Evolutionary conservation across 2,797 vertebrate genomes (phyloP).

Genomic region (Schizopygopsis malacanthus): DNA sequence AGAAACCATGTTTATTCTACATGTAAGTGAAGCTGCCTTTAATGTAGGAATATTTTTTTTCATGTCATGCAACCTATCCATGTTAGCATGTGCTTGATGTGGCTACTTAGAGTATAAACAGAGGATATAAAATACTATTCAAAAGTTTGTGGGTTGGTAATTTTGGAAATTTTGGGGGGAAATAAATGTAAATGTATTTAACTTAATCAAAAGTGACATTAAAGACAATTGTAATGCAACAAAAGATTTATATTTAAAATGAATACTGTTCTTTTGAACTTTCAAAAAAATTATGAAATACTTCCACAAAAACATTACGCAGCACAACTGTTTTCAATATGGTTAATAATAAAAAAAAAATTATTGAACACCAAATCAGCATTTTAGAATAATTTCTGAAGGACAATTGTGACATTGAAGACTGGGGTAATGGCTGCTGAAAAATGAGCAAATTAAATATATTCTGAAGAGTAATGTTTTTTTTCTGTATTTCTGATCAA

Average conservation of each 20-base stretch:
- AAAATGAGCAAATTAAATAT: background rate
- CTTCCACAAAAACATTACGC: background rate
- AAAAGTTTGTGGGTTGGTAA: background rate
- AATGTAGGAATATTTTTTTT: background rate
- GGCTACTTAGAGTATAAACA: background rate
- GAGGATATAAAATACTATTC: background rate
- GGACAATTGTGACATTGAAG: background rate
- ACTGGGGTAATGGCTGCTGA: background rate
- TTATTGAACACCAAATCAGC: background rate
- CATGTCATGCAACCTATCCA: background rate
- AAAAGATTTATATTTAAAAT: background rate
- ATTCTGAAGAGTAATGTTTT: background rate
- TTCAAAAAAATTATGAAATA: background rate
- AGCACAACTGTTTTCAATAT: background rate
- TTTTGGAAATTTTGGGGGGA: background rate
- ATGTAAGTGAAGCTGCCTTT: background rate
- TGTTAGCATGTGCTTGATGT: slow-evolving; percentile 5
- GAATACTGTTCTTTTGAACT: background rate
- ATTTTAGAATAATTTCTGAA: background rate
- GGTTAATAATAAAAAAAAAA: background rate
- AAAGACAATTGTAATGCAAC: background rate
- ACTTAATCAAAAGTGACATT: background rate
- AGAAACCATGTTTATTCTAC: background rate
- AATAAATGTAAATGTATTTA: background rate
- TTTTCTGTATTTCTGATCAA: background rate